phyloP scores from a whole-genome alignment of 2,797 vertebrate species.

The Enteromius thamalakanensis region DNA sequence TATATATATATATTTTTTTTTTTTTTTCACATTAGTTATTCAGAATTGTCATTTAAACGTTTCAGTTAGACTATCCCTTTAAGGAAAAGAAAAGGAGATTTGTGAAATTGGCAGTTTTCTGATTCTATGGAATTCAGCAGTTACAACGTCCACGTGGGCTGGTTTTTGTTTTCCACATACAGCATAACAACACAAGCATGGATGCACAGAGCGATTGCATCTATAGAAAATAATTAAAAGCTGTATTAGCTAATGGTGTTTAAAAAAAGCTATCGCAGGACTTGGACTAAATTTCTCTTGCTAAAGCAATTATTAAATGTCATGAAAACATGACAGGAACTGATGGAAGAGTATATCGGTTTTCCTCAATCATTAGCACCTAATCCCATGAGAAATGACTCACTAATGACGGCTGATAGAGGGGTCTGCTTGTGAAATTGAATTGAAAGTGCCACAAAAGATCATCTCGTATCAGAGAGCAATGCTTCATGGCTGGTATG shows the following conservation, averaged over 20 bases:
- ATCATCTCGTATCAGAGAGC: constrained; percentile 26
- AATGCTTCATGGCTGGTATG: neutral
- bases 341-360: constrained; percentile 43
- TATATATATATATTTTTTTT: no score
- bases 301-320: constrained; percentile 45
- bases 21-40: neutral
- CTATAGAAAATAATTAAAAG: constrained; percentile 11
- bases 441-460: constrained; percentile 43
- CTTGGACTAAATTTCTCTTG: constrained; percentile 40
- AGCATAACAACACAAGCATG: neutral
- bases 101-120: neutral
- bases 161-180: neutral
- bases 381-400: constrained; percentile 38
- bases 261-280: neutral
- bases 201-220: neutral
- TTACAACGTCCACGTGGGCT: neutral
- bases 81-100: neutral
- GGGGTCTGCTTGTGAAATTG: constrained; percentile 23
- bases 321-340: constrained; percentile 27
- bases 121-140: neutral
- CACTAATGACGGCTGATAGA: constrained; percentile 33
- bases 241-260: constrained; percentile 3
- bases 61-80: neutral
- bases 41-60: neutral
- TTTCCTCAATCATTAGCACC: constrained; percentile 48